Percentiles rank a stretch among this genome's conserved stretches.
phyloP scores from a whole-genome alignment of 2,797 vertebrate species.

The Sebastes taczanowskii region DNA sequence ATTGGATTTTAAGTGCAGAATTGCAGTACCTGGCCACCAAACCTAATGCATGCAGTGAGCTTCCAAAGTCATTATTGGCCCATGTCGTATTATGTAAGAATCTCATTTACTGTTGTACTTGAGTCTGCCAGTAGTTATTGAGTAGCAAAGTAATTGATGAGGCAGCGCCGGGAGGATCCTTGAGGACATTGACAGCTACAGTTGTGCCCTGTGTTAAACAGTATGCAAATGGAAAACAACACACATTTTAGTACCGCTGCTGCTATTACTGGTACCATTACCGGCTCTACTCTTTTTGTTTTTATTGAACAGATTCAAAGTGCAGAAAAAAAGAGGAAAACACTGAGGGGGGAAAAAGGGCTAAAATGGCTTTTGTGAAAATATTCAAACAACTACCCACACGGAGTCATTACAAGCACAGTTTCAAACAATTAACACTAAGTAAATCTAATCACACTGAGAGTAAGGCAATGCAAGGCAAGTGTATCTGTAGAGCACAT shows the following conservation, averaged over 20 bases:
- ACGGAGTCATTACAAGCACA: neutral
- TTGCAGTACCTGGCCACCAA: conserved; percentile 34
- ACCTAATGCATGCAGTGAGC: conserved; percentile 38
- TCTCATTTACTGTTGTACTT: conserved; percentile 72
- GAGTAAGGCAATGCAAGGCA: neutral
- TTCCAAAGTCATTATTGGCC: conserved; percentile 52
- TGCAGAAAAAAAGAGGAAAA: neutral
- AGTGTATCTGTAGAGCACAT: neutral
- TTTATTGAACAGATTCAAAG: conserved; percentile 14
- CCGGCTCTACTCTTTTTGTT: neutral
- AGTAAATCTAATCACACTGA: conserved; percentile 14
- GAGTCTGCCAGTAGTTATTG: conserved; percentile 67
- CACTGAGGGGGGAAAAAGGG: neutral
- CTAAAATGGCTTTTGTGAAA: neutral
- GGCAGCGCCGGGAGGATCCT: conserved; percentile 58
- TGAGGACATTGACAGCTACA: conserved; percentile 56
- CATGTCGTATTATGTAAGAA: conserved; percentile 54
- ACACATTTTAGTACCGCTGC: conserved; percentile 8
- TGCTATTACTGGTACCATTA: conserved; percentile 11
- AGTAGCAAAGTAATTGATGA: conserved; percentile 71
- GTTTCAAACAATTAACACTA: conserved; percentile 15
- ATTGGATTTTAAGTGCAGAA: conserved; percentile 31
- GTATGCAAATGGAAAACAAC: conserved; percentile 34
- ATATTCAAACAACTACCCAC: neutral
- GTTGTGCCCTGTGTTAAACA: conserved; percentile 44